Evolutionary conservation across 2,888 invertebrate species (phyloP), one percentile per base, ranked within the genome.

Genomic region (Machimus atricapillus): DNA sequence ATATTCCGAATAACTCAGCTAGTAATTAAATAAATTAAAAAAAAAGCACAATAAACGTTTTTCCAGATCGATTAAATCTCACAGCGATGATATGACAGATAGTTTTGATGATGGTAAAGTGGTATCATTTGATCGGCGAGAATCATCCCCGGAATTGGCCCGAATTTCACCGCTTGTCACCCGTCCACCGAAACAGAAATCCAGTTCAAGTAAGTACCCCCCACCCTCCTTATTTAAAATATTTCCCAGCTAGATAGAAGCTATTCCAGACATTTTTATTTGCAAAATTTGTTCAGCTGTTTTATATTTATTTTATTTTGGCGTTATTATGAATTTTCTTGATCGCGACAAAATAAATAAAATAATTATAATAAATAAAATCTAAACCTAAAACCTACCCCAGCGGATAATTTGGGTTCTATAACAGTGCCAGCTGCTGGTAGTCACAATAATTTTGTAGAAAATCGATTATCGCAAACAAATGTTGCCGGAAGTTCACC

Each of bases 151-250:
- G 12, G 97, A 97, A 91, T 92, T 97, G 89, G 97, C 97, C 14
- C 95, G 96, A 91, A 97, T 97, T 91, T 96, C 97, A 9, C 96
- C 97, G 34, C 92, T 97, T 87, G 96, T 97, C 56, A 97, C 97
- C 5, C 94, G 97, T 89, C 97, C 97, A 85, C 96, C 96, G 2
- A 97, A 97, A 91, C 95, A 94, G 88, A 96, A 96, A 92, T 89
- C 89, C 87, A 89, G 92, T 88, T 91, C 93, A 7, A 89, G 87
- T 88, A 93, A 93, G 86, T 87, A 8, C 58, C 37, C 86, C 16
- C 8, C 52, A 16, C 46, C 16, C 14, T 2, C 16, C n/a, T 5
- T 16, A 2, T 1, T 14, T 0, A 52, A 52, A 52, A n/a, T 6
- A 43, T 14, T 43, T 4, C 14, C 12, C 9, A 3, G 0, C 7